These are phyloP conservation scores for Orchestia grillus DNA, from an alignment of 1,140 invertebrate species.

Conservation along the genomic window DNA sequence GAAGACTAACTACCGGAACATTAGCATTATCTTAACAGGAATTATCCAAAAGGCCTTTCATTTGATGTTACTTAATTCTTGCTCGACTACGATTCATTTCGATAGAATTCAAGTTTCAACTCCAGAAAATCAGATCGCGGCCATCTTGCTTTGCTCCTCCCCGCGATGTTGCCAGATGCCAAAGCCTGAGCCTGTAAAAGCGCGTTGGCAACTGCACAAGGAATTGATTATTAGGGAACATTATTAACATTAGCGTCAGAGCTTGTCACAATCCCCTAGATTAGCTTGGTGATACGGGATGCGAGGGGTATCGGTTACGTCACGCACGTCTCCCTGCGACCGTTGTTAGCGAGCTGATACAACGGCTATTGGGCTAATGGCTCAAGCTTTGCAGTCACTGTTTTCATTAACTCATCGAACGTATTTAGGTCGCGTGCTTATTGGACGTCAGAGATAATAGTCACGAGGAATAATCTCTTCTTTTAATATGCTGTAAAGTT, in stretches of 20 bases:
- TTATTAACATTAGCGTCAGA: constrained; percentile 50
- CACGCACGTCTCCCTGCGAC: background rate
- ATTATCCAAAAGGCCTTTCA: constrained; percentile 48
- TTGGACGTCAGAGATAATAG: background rate
- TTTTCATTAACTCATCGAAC: constrained; percentile 4
- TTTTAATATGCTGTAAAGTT: background rate
- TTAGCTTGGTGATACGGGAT: background rate
- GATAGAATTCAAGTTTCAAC: background rate
- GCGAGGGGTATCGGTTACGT: background rate
- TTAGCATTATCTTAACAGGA: constrained; percentile 16
- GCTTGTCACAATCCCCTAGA: constrained; percentile 45
- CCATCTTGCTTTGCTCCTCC: constrained; percentile 15
- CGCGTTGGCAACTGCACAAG: constrained; percentile 10
- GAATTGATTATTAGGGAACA: constrained; percentile 53
- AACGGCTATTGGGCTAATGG: background rate
- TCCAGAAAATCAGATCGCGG: background rate
- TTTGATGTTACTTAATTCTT: background rate
- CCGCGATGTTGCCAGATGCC: constrained; percentile 18
- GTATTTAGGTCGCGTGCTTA: background rate
- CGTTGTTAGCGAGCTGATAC: constrained; percentile 16
- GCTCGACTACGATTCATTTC: background rate
- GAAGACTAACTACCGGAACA: constrained; percentile 25
- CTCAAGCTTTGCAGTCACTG: background rate
- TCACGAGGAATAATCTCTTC: background rate
- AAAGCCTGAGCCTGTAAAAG: background rate